Base-by-base conservation (phyloP, 2,797 vertebrate genomes). In the Etheostoma perlongum region DNA sequence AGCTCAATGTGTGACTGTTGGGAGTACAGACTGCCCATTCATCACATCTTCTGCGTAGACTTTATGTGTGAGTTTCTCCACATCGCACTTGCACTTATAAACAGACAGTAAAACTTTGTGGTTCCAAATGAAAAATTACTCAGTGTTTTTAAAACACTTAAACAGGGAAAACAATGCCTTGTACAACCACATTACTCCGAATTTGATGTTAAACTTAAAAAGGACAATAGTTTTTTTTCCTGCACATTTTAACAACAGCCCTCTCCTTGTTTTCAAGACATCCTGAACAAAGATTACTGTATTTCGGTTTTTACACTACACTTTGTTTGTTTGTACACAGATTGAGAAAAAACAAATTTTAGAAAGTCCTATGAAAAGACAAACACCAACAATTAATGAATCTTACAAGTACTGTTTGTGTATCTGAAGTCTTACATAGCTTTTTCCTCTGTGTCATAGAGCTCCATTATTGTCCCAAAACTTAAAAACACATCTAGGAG, bases 21-120 rank as follows among this genome's bases (percentile, higher is more conserved):
- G 18, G 63, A 81, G 60, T 52, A 89, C 82, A 88, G 67, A 62
- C 55, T 53, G 53, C 27, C 58, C 75, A 86, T 92, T 90, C 79
- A 85, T 89, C 58, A 69, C 12, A 55, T 54, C 30, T 11, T 74
- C 67, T 48, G 57, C 14, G 2, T 9, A 42, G 54, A 46, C 55
- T 59, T 10, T 53, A 18, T 67, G 68, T 74, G 71, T 72, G 73
- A 14, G 62, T 75, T 66, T 67, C 58, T 63, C 52, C 48, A 60
- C 1, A 5, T 78, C 1, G 4, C 5, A 30, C 1, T n/a, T 40
- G 27, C 46, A 57, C 44, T 19, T 13, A 47, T 21, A 57, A 72
- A 74, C 18, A 5, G 1, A 55, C 44, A 54, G 5, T 52, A 70
- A 74, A 72, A 63, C 12, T 42, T 6, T 67, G 40, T 60, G 9